Evolutionary conservation across 2,113 vertebrate genomes (phyloP), one percentile per base, ranked within the genome.

Genomic region (Anoura caudifer): DNA sequence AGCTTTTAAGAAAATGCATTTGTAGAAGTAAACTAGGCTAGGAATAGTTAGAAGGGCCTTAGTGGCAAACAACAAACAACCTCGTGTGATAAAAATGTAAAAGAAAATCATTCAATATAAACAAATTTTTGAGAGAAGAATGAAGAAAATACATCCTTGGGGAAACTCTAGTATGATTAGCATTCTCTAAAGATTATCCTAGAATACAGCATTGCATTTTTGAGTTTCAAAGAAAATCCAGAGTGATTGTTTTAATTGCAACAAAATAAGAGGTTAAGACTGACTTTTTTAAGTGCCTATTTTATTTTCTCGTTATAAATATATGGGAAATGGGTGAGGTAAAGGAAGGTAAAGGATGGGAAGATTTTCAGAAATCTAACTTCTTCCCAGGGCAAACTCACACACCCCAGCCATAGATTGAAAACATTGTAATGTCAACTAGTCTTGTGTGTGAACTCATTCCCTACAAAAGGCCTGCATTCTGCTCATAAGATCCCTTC

Each of bases 271-370:
- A 61, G 22, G 3, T 77, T 26, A 19, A 38, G 28, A 36, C 28
- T 45, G 93, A 81, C 5, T 2, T 50, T 52, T 61, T 83, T 33
- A 36, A 77, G 14, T 80, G 22, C 0, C 81, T 96, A 0, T 84
- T 76, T 67, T 59, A 56, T 87, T 45, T 80, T 93, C 59, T 59
- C 19, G 56, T 92, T 94, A 82, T 22, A 76, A 92, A 88, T 87
- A 85, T 45, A 22, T 38, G 19, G 33, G 72, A 86, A 86, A 45
- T 54, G 22, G 13, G 20, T 54, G 17, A 43, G 8, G 14, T 13
- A 17, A 92, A 92, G 13, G 33, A 50, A 90, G 14, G 41, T 75
- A 47, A 73, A 83, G 11, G 20, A 47, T n/a, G 13, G 33, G 65
- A 28, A 90, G n/a, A 45, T 69, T 59, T 81, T 72, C 7, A 72